phyloP scores from a whole-genome alignment of 2,797 vertebrate species.

The Malurus splendens region DNA sequence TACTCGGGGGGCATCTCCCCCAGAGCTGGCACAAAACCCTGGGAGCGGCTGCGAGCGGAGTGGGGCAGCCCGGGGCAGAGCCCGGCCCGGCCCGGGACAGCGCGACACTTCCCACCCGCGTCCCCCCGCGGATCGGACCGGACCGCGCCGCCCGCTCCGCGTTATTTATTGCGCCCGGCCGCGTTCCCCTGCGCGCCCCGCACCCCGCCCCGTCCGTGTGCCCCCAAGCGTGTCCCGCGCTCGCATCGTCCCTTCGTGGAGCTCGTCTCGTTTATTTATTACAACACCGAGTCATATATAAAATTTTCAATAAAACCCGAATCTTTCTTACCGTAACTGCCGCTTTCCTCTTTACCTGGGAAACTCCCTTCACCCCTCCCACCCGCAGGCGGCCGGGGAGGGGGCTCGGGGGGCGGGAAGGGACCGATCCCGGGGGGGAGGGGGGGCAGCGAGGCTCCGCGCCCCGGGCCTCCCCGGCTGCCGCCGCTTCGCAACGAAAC shows the following conservation, averaged over 20 bases:
- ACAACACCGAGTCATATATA: conserved; percentile 84
- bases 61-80: neutral
- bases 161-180: conserved; percentile 27
- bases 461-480: neutral
- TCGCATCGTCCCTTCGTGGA: conserved; percentile 74
- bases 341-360: conserved; percentile 48
- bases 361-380: neutral
- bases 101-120: neutral
- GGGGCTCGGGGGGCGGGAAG: neutral
- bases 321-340: conserved; percentile 85
- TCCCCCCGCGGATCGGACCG: neutral
- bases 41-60: neutral
- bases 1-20: conserved; percentile 14
- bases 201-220: conserved; percentile 62
- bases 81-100: neutral
- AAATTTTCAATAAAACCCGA: conserved; percentile 90
- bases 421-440: neutral
- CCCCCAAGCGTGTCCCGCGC: conserved; percentile 72
- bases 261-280: conserved; percentile 96
- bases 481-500: neutral
- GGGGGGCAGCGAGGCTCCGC: neutral
- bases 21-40: neutral
- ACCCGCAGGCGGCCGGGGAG: neutral
- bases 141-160: neutral
- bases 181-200: conserved; percentile 45